Evolutionary conservation across 2,113 vertebrate genomes (phyloP).

Genomic region (Rhynchopsitta pachyrhyncha): DNA sequence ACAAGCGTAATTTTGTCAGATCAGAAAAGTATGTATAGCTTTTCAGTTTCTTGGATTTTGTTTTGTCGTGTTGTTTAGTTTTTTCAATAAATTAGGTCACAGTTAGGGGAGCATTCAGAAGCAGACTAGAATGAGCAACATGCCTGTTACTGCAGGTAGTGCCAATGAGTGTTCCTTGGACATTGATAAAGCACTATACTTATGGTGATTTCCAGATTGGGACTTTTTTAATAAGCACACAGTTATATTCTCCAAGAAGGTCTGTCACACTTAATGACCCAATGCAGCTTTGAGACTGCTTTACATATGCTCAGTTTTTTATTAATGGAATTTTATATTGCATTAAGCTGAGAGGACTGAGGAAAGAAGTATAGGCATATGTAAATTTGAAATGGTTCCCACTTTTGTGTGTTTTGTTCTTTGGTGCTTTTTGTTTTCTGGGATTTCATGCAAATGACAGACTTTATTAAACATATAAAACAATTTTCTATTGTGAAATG

Average conservation of each 20-base stretch:
- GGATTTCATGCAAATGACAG: neutral
- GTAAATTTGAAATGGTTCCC: neutral
- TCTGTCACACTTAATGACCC: neutral
- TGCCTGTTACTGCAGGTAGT: neutral
- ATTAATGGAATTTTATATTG: neutral
- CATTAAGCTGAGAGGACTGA: neutral
- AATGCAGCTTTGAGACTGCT: neutral
- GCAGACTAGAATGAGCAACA: neutral
- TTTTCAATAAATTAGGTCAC: neutral
- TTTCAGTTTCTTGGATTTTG: neutral
- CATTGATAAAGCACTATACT: neutral
- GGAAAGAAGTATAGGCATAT: neutral
- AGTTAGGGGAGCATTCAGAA: neutral
- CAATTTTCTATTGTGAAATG: neutral
- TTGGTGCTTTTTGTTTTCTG: neutral
- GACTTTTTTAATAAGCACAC: neutral
- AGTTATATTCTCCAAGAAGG: neutral
- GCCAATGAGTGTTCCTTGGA: neutral
- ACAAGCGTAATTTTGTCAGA: neutral
- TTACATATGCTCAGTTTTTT: neutral
- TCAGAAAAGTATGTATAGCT: neutral
- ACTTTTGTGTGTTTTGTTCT: neutral
- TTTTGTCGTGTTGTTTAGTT: neutral
- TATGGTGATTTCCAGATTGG: neutral
- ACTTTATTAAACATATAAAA: conserved; percentile 4